phyloP scores from a whole-genome alignment of 2,113 vertebrate genomes.

The Trogon melanurus region DNA sequence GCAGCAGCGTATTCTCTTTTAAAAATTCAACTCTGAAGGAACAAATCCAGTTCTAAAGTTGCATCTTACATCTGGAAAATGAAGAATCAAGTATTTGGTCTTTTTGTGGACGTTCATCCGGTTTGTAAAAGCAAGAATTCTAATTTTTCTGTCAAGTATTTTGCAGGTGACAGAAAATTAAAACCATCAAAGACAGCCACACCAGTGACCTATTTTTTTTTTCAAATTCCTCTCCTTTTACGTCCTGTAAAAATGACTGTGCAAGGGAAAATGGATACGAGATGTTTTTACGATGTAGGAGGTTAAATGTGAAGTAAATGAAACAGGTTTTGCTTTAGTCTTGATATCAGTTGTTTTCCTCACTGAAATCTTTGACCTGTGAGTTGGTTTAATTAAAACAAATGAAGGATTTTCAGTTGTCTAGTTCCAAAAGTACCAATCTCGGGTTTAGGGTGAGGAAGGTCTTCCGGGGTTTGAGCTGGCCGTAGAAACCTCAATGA shows the following conservation, averaged over 20 bases:
- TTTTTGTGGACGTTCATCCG: not conserved
- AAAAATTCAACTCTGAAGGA: not conserved
- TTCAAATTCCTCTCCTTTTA: not conserved
- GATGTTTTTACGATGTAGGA: not conserved
- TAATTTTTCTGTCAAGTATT: not conserved
- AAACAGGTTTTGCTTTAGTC: not conserved
- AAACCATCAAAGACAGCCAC: not conserved
- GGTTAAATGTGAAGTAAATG: not conserved
- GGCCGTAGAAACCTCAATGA: not conserved
- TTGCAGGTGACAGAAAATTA: not conserved
- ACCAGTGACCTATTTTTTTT: not conserved
- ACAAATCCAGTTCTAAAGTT: not conserved
- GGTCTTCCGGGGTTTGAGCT: rapidly evolving
- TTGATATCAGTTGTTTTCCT: rapidly evolving
- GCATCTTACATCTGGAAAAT: not conserved
- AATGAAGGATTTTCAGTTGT: not conserved
- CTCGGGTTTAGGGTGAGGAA: not conserved
- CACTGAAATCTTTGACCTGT: not conserved
- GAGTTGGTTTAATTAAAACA: not conserved
- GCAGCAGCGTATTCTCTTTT: not conserved
- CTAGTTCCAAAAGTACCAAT: not conserved
- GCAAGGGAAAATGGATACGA: not conserved
- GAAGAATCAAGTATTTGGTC: not conserved
- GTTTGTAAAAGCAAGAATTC: not conserved
- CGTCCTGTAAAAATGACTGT: not conserved